Evolutionary conservation across 2,113 vertebrate genomes (phyloP).

Genomic region (Ceratotherium simum): DNA sequence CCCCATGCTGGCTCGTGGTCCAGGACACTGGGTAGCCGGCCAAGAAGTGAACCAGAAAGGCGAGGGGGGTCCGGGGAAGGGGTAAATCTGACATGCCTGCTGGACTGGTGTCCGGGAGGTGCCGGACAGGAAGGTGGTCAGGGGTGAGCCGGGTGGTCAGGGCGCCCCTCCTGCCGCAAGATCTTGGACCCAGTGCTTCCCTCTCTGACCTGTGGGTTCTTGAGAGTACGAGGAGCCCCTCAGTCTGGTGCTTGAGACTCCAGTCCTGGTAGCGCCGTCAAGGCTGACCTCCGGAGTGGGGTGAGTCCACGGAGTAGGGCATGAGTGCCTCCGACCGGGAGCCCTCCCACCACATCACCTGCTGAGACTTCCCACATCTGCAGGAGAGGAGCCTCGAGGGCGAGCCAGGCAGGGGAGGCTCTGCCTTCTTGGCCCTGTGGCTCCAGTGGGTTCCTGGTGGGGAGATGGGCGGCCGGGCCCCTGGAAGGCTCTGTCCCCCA

Average conservation of each 20-base stretch:
- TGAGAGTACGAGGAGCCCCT: fast-evolving
- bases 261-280: neutral
- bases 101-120: neutral
- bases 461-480: neutral
- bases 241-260: neutral
- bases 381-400: neutral
- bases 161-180: neutral
- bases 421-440: neutral
- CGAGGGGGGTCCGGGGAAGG: neutral
- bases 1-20: neutral
- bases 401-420: neutral
- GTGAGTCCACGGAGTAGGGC: neutral
- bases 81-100: neutral
- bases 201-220: neutral
- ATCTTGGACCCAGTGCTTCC: neutral
- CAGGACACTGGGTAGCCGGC: fast-evolving
- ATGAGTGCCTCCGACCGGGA: neutral
- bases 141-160: neutral
- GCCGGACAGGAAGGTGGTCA: neutral
- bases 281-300: neutral
- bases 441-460: neutral
- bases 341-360: neutral
- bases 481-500: neutral
- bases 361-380: neutral
- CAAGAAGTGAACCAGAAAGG: fast-evolving